Base-by-base conservation (phyloP, 2,797 vertebrate genomes). In the Myioborus miniatus region DNA sequence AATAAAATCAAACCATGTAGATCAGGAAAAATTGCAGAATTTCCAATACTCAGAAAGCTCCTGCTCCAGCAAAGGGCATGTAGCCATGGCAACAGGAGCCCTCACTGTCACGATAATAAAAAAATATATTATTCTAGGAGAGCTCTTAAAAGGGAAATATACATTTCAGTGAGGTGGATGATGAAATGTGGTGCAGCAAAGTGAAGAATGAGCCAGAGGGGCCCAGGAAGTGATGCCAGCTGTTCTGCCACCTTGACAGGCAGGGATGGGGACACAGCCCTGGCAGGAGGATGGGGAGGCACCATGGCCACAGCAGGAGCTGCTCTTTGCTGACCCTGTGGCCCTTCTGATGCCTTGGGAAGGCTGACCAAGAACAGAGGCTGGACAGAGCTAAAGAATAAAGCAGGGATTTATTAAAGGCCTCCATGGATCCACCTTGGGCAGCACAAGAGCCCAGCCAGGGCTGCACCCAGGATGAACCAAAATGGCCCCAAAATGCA, bases 111-210 rank as follows among this genome's bases (percentile, higher is more conserved):
- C 78, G 16, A 96, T 95, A 94, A 97, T 95, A 96, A 96, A 96
- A 96, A 96, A 84, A 83, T 91, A 91, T 58, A 91, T 97, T 94
- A 90, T 94, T 96, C 84, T 93, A 88, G 83, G 74, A 91, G 92
- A 92, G 91, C 91, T 96, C 95, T 97, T 97, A 93, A 97, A 97
- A 97, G 96, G 93, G 91, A 97, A 96, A 97, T 97, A 94, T 93
- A 84, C 92, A 91, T 97, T 96, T 94, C 13, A n/a, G 70, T 70
- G 92, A 78, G 90, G 79, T 80, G 60, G 76, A 36, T 93, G 93
- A 85, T 94, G 84, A 96, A 96, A 92, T 93, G 87, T 65, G 72
- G 93, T 77, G 74, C 80, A 85, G 82, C 56, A 43, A 82, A 87
- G 90, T 59, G 83, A 87, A 39, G 91, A 89, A 75, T 1, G n/a